These are phyloP conservation scores for Peromyscus leucopus DNA, from an alignment of 2,113 vertebrate species.

Conservation along the genomic window DNA sequence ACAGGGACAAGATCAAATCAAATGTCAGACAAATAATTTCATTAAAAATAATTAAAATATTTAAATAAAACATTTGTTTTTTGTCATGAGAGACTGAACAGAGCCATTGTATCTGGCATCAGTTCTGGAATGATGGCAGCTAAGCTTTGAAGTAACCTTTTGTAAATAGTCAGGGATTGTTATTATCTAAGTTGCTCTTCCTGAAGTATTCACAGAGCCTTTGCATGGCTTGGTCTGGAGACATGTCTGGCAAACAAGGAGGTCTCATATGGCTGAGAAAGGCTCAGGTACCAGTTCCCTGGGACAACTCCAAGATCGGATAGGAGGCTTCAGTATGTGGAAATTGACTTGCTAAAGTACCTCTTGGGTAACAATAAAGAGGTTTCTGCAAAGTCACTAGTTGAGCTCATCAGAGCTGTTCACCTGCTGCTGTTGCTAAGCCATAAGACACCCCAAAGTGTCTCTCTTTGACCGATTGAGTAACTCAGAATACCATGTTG, in stretches of 20 bases:
- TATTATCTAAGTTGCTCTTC: not conserved
- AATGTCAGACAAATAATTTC: slow-evolving; percentile 48
- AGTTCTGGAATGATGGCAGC: not conserved
- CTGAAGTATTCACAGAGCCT: not conserved
- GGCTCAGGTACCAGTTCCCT: not conserved
- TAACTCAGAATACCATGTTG: not conserved
- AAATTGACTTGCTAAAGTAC: not conserved
- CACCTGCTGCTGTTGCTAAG: no score
- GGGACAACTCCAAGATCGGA: no score
- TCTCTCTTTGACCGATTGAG: not conserved
- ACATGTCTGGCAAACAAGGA: not conserved
- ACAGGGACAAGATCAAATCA: slow-evolving; percentile 33
- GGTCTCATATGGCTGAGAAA: not conserved
- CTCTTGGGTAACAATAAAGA: not conserved
- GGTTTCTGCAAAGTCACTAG: not conserved
- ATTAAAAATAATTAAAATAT: slow-evolving; percentile 43
- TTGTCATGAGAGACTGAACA: not conserved
- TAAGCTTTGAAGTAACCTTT: not conserved
- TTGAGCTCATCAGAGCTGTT: not conserved
- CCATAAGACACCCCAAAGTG: not conserved
- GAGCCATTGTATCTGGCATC: not conserved
- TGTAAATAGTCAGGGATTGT: not conserved
- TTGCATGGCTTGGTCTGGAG: not conserved
- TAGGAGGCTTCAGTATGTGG: not conserved
- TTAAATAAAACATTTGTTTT: slow-evolving; percentile 25